Evolutionary conservation across 2,888 invertebrate species (phyloP), one percentile per base, ranked within the genome.

Genomic region (Hybos culiciformis): DNA sequence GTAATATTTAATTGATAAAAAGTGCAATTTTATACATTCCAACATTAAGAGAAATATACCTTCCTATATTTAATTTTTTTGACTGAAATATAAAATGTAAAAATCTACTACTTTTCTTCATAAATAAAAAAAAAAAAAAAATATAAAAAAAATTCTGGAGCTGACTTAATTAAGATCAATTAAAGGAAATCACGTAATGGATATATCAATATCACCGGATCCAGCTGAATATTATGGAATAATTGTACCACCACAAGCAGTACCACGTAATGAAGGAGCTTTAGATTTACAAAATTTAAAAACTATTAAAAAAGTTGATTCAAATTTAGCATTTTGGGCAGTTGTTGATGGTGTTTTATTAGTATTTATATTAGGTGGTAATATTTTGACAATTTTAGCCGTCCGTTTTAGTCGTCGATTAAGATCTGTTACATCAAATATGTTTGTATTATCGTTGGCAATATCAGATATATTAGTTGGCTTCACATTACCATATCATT

Each of bases 401-500:
- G 78, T 85, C 38, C 73, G 76, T 44, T 69, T 77, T 50, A 80
- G 79, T 62, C 73, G 80, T 39, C 74, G 78, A 46, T 69, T 84
- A 18, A 77, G 80, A 7, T 73, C 74, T 31, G 71, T 80, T 39
- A 75, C 80, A 42, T 82, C 85, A 45, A 85, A 84, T 67, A 75
- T 80, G 54, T 84, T 85, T 65, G 78, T 86, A 49, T 71, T 83
- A 47, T 84, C 82, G 61, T 66, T 86, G 54, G 86, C 85, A 21
- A 70, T 83, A 49, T 83, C 84, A 19, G 86, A 86, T 66, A 70
- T 83, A 38, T 70, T 83, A 63, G 84, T 86, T 43, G 85, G 84
- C 5, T 64, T 83, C 29, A 78, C 80, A 24, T 65, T 85, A 53
- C 83, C 84, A 15, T 86, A 83, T 63, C 84, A 85, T 60, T 72